Evolutionary conservation across 2,797 vertebrate species (phyloP).

Genomic region (Champsocephalus gunnari): DNA sequence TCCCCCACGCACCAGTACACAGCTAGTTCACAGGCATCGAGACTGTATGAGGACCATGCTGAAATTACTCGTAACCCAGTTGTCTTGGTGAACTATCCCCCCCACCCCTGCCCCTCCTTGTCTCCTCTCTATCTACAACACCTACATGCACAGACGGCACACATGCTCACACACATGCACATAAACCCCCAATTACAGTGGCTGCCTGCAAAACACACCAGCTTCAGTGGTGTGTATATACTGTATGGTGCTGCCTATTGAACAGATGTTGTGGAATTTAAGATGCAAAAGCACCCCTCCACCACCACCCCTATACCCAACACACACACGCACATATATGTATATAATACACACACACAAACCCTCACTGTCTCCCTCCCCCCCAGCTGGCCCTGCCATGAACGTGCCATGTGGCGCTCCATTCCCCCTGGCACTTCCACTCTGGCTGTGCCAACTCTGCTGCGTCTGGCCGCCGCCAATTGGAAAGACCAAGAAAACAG

Average conservation of each 20-base stretch:
- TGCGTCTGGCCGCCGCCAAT: constrained; percentile 80
- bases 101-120: not conserved
- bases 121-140: constrained; percentile 41
- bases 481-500: constrained; percentile 78
- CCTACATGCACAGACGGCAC: constrained; percentile 66
- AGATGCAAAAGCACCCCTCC: constrained; percentile 83
- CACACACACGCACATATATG: constrained; percentile 29
- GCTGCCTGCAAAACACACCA: constrained; percentile 78
- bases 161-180: constrained; percentile 67
- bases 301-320: constrained; percentile 21
- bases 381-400: constrained; percentile 86
- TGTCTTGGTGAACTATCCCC: constrained; percentile 69
- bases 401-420: constrained; percentile 86
- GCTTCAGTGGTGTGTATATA: constrained; percentile 66
- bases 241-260: constrained; percentile 76
- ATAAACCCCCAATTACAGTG: constrained; percentile 73
- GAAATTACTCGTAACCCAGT: constrained; percentile 79
- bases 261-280: constrained; percentile 95
- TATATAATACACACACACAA: constrained; percentile 31
- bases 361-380: constrained; percentile 61
- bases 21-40: constrained; percentile 53
- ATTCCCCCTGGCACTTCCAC: constrained; percentile 83
- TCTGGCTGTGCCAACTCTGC: constrained; percentile 83
- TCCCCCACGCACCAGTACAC: constrained; percentile 49
- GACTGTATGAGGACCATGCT: constrained; percentile 53